Percentiles rank a stretch among this genome's conserved stretches.
phyloP scores from a whole-genome alignment of 2,113 vertebrate species.

The Leuciscus idus region DNA sequence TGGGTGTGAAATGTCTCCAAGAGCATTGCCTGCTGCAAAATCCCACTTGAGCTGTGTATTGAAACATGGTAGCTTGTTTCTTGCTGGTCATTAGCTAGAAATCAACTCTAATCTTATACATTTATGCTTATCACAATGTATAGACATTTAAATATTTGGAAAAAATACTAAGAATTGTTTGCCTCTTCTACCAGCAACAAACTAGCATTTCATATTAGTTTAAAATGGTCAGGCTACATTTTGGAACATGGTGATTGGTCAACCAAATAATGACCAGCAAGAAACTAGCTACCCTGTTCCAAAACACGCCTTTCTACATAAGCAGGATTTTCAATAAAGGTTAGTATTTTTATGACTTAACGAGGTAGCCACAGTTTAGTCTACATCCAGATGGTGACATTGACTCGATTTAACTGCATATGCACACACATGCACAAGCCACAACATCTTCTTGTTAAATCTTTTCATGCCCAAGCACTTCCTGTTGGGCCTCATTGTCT shows the following conservation, averaged over 20 bases:
- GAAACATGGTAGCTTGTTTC: neutral
- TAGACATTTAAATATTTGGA: neutral
- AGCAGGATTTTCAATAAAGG: neutral
- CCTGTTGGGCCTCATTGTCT: conserved; percentile 18
- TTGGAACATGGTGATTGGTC: neutral
- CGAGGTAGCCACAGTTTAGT: neutral
- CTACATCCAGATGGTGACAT: conserved; percentile 35
- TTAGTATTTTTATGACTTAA: conserved; percentile 6
- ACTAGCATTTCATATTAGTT: neutral
- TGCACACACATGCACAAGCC: neutral
- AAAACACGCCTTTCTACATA: neutral
- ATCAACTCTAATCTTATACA: neutral
- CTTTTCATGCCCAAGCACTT: conserved; percentile 38
- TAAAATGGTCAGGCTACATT: neutral
- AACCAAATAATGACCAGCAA: neutral
- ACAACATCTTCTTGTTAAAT: conserved; percentile 27
- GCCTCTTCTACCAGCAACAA: neutral
- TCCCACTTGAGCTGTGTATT: neutral
- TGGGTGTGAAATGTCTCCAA: neutral
- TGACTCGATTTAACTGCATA: conserved; percentile 13
- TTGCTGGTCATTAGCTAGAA: neutral
- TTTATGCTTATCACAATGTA: neutral
- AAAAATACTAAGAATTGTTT: neutral
- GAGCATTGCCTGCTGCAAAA: neutral
- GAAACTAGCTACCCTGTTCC: neutral